Evolutionary conservation across 2,888 invertebrate species (phyloP).

Genomic region (Lampropteryx suffumata): DNA sequence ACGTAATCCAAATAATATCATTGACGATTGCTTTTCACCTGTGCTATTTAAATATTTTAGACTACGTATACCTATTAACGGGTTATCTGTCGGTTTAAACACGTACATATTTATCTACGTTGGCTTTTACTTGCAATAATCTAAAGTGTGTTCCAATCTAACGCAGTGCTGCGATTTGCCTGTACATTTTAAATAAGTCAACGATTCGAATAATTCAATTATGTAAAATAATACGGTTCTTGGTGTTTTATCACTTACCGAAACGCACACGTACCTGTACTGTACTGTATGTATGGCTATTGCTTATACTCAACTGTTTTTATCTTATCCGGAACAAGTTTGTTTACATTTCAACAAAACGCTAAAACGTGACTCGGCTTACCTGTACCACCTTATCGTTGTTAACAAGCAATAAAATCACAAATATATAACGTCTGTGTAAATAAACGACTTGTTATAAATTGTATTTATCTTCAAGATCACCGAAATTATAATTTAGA

Average conservation of each 20-base stretch:
- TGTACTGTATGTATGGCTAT: slow-evolving; percentile 35
- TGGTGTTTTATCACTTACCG: slow-evolving; percentile 49
- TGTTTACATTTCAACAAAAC: slow-evolving; percentile 80
- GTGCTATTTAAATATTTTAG: background rate
- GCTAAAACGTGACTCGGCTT: slow-evolving; percentile 74
- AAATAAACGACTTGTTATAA: slow-evolving; percentile 35
- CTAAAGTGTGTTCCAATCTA: slow-evolving; percentile 2
- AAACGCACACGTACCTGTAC: slow-evolving; percentile 38
- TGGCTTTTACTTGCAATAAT: background rate
- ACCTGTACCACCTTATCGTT: slow-evolving; percentile 73
- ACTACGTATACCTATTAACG: too few relatives aligned
- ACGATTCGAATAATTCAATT: slow-evolving; percentile 18
- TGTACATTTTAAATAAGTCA: slow-evolving; percentile 18
- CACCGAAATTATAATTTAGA: slow-evolving; percentile 11
- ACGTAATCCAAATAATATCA: background rate
- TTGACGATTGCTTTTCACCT: slow-evolving; percentile 1
- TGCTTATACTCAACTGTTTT: slow-evolving; percentile 56
- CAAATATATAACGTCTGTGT: slow-evolving; percentile 56
- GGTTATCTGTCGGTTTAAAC: too few relatives aligned
- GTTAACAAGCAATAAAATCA: slow-evolving; percentile 74
- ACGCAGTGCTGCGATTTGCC: slow-evolving; percentile 3
- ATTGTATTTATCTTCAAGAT: slow-evolving; percentile 17
- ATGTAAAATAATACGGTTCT: slow-evolving; percentile 19
- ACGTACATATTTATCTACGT: too few relatives aligned
- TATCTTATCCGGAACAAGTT: slow-evolving; percentile 81